Conservation (phyloP, 2,888 invertebrate species). For the Sinotaia quadrata region DNA sequence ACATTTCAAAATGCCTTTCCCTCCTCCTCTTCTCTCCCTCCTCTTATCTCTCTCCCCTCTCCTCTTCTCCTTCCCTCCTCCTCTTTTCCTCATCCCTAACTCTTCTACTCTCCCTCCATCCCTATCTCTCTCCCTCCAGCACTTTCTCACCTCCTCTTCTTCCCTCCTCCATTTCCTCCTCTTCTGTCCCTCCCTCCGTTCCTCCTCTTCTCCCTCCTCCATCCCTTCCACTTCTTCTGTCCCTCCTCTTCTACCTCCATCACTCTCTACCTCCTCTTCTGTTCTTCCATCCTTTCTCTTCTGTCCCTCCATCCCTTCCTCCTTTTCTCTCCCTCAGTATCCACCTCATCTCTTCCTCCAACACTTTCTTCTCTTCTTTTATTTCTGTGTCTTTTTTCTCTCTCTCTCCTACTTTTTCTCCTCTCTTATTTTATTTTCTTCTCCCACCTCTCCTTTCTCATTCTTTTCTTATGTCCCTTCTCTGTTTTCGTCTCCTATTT, state of each 20-base stretch:
- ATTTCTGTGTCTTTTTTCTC: too few species aligned
- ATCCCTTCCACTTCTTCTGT: not conserved
- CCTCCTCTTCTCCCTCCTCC: not conserved
- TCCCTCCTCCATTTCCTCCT: not conserved
- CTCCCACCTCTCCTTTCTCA: not conserved
- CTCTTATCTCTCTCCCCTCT: not conserved
- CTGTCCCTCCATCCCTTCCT: slow-evolving; percentile 6
- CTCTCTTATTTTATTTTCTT: too few species aligned
- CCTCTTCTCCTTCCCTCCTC: not conserved
- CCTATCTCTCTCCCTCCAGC: not conserved
- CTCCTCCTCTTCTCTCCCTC: too few species aligned
- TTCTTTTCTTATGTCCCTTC: not conserved
- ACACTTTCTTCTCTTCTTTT: not conserved
- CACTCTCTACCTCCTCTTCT: too few species aligned
- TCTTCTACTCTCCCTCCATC: not conserved
- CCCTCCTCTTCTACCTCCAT: not conserved
- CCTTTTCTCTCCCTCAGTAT: slow-evolving; percentile 2
- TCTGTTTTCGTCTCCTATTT: not conserved
- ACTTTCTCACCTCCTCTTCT: not conserved
- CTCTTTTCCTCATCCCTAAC: not conserved
- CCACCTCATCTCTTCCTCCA: not conserved
- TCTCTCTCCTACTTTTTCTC: not conserved
- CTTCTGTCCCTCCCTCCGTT: not conserved
- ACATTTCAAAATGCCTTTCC: too few species aligned
- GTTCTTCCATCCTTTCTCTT: too few species aligned